Evolutionary conservation across 2,888 invertebrate genomes (phyloP), one percentile per base, ranked within the genome.

Genomic region (Drosophila monieri): DNA sequence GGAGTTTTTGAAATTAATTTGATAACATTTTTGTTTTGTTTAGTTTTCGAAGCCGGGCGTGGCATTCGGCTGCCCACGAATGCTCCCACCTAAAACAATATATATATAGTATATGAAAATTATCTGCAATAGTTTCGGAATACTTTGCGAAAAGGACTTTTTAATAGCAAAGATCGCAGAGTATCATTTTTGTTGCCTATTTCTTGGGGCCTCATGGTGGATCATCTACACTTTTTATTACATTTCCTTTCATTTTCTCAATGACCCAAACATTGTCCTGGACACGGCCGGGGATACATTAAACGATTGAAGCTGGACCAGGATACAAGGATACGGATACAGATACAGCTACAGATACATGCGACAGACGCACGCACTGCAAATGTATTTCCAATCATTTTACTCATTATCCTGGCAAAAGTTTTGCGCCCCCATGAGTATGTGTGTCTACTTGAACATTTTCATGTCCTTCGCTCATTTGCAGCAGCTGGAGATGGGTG

Each of bases 371-470:
- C 85, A 83, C 81, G 84, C 81, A 84, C 73, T 77, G 71, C 71
- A 76, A 86, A 80, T 80, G 85, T 74, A 87, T 85, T 85, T 85
- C 88, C 85, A 85, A 85, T 85, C 78, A 85, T 88, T 88, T 85
- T 85, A 88, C 88, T 88, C 85, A 85, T 85, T 85, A 85, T 88
- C 78, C 81, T 62, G 70, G 77, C 65, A 69, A 87, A 85, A 80
- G 69, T 85, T 88, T 83, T 73, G 51, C 62, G 53, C 51, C 48
- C 49, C 32, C 49, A 15, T 14, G 48, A 32, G 69, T 61, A 52
- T 61, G 35, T 60, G 61, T 35, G 35, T 68, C 73, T 73, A 73
- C 80, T 70, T 64, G 70, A 67, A 61, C 81, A 77, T 76, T 66
- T 78, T 76, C 77, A 76, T 79, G 61, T 84, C 54, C 69, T 61